These are phyloP conservation scores for Leuciscus waleckii DNA, from an alignment of 2,797 vertebrate species.

Conservation along the genomic window DNA sequence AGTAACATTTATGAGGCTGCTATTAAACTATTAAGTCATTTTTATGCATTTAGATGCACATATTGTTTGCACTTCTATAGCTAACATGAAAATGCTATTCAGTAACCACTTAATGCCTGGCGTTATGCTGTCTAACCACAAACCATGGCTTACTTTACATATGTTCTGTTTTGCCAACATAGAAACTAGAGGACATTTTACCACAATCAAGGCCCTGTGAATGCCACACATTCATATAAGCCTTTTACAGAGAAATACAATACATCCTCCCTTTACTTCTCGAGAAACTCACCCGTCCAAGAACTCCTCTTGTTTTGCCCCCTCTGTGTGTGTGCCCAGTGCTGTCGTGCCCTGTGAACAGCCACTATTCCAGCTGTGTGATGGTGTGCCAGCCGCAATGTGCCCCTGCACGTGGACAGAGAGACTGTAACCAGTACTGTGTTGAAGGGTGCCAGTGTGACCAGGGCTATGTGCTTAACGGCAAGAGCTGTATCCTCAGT, in stretches of 20 bases:
- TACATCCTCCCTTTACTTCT: constrained; percentile 52
- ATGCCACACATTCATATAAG: constrained; percentile 39
- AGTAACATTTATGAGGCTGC: not conserved
- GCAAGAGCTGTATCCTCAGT: constrained; percentile 92
- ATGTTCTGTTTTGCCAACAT: constrained; percentile 18
- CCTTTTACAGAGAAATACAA: constrained; percentile 20
- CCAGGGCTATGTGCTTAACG: constrained; percentile 92
- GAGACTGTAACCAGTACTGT: constrained; percentile 94
- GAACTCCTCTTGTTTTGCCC: constrained; percentile 56
- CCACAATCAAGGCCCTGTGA: constrained; percentile 5
- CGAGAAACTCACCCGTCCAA: constrained; percentile 36
- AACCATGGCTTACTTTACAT: constrained; percentile 31
- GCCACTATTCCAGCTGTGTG: constrained; percentile 94
- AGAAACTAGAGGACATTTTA: constrained; percentile 31
- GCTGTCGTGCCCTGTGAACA: constrained; percentile 91
- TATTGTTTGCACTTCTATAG: not conserved
- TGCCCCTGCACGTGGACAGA: constrained; percentile 90
- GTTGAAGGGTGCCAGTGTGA: constrained; percentile 98
- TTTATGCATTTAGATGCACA: not conserved
- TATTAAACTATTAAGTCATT: not conserved
- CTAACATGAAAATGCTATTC: not conserved
- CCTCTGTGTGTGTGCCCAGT: constrained; percentile 72
- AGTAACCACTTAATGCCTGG: not conserved
- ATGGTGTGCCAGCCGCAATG: constrained; percentile 94
- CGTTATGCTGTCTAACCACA: not conserved